Evolutionary conservation across 2,888 invertebrate genomes (phyloP).

Genomic region (Dusona sp.): DNA sequence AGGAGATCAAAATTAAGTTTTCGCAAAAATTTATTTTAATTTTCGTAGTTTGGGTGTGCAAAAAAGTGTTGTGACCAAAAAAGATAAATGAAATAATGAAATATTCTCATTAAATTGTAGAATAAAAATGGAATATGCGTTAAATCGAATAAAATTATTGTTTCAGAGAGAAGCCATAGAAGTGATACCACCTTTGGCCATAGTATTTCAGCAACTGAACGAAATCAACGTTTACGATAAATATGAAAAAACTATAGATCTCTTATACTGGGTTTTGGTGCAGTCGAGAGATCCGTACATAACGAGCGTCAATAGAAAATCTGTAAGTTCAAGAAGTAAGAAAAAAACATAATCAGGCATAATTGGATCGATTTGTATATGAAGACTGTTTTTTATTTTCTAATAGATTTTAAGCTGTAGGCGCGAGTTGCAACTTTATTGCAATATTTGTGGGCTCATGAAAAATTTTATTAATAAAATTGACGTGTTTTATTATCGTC

Average conservation of each 20-base stretch:
- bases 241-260: conserved; percentile 86
- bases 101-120: neutral
- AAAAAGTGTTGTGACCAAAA: neutral
- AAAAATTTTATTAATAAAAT: neutral
- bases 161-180: conserved; percentile 86
- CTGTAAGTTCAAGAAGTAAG: conserved; percentile 83
- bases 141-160: neutral
- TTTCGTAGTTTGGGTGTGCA: too few relatives aligned
- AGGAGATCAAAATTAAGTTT: too few relatives aligned
- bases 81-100: neutral
- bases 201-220: conserved; percentile 85
- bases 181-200: conserved; percentile 86
- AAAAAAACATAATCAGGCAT: neutral
- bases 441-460: neutral
- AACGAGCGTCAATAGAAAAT: conserved; percentile 86
- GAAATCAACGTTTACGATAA: conserved; percentile 82
- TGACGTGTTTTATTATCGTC: neutral
- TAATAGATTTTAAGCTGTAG: neutral
- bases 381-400: neutral
- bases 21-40: too few relatives aligned
- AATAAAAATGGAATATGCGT: neutral
- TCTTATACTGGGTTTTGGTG: conserved; percentile 89
- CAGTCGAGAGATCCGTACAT: conserved; percentile 87
- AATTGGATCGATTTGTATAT: neutral
- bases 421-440: neutral